Base-by-base conservation (phyloP, 2,888 invertebrate genomes). In the Standfussiana lucernea region DNA sequence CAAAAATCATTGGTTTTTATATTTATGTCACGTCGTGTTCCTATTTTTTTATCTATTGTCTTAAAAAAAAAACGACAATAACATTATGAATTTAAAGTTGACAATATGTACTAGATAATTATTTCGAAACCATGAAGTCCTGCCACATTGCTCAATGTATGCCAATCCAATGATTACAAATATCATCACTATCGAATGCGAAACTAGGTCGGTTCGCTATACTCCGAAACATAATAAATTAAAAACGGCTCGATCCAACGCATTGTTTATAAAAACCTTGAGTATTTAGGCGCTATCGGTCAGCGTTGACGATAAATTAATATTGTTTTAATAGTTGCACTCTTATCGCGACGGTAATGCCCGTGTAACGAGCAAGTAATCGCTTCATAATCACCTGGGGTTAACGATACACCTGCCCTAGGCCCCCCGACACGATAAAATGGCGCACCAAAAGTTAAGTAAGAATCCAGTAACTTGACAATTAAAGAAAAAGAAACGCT, bases 311-410 rank as follows among this genome's bases (percentile, higher is more conserved):
- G 91, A 91, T 92, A 91, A 89, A 93, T 93, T 93, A 94, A 93
- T 93, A 90, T 86, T 87, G 86, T 92, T 93, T 93, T 93, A 93
- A 93, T 93, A 89, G 90, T 86, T 86, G 68, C 79, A 83, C 74
- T 78, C 89, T 84, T 90, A 92, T 91, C 91, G 77, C 32, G 32
- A 35, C 77, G 77, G 89, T 93, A 93, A 93, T 93, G 92, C 86
- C 84, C 86, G 85, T 79, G 90, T 94, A 94, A 95, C 93, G 94
- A 94, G 89, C 80, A 72, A 87, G 89, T 93, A 94, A 94, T 95
- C 90, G 92, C 84, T 93, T 91, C 88, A 89, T 94, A 94, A 95
- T 94, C 89, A 91, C 76, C 76, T 85, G 88, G 83, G 90, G 89
- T 86, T 94, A 93, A 94, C 91, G 91, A 90, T 86, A 86, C 82